Evolutionary conservation across 2,888 invertebrate species (phyloP).

Genomic region (Parnassius glacialis): DNA sequence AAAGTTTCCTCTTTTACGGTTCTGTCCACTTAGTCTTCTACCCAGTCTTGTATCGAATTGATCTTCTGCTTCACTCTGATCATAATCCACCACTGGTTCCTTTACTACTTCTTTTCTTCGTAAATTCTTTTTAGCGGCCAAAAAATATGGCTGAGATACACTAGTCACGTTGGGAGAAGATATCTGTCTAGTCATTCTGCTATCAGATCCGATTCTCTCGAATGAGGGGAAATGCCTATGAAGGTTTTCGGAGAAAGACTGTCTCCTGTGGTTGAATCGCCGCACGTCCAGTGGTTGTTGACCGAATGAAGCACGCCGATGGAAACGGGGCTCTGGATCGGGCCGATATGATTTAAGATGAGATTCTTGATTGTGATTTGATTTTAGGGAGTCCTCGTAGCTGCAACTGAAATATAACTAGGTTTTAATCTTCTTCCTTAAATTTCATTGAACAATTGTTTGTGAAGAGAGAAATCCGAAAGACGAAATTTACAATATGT

Average conservation of each 20-base stretch:
- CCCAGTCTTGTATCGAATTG: conserved; percentile 66
- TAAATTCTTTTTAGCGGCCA: conserved; percentile 55
- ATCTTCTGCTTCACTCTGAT: conserved; percentile 74
- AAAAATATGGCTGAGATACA: conserved; percentile 58
- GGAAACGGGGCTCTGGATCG: conserved; percentile 52
- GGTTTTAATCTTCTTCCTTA: background rate
- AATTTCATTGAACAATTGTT: too few species aligned
- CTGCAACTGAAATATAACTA: conserved; percentile 79
- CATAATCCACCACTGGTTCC: conserved; percentile 74
- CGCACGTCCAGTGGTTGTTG: conserved; percentile 61
- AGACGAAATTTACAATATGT: too few species aligned
- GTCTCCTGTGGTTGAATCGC: conserved; percentile 56
- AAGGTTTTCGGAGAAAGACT: conserved; percentile 72
- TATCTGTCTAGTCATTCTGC: conserved; percentile 55
- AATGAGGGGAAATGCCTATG: conserved; percentile 64
- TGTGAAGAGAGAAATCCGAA: too few species aligned
- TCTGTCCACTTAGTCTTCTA: conserved; percentile 53
- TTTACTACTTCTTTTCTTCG: conserved; percentile 62
- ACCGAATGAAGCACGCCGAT: conserved; percentile 64
- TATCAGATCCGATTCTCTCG: conserved; percentile 52
- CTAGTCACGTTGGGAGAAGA: conserved; percentile 67
- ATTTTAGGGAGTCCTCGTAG: conserved; percentile 90
- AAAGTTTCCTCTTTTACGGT: conserved; percentile 53
- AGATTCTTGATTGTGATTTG: conserved; percentile 74
- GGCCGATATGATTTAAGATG: conserved; percentile 46